Evolutionary conservation across 2,888 invertebrate genomes (phyloP).

Genomic region (Bugula neritina): DNA sequence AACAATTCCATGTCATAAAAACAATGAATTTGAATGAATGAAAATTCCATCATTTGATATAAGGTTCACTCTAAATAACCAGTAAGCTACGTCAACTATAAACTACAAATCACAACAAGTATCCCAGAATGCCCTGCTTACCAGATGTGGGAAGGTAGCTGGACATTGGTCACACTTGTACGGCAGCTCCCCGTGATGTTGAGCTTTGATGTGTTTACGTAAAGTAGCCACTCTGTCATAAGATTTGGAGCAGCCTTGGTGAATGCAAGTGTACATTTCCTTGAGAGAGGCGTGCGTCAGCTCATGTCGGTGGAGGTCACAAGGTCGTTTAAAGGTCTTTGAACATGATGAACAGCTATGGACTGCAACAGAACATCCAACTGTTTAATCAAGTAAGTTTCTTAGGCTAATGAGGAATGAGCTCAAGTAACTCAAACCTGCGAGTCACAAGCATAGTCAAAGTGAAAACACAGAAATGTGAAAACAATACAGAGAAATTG

Average conservation of each 20-base stretch:
- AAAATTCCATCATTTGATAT: no score
- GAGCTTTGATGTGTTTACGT: conserved; percentile 22
- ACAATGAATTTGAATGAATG: no score
- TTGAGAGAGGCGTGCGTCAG: neutral
- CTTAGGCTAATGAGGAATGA: no score
- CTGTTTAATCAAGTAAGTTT: no score
- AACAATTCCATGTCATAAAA: no score
- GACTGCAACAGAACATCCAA: neutral
- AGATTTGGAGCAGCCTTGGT: neutral
- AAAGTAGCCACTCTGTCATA: conserved; percentile 15
- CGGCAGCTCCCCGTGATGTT: conserved; percentile 15
- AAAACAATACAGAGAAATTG: neutral
- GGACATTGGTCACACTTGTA: conserved; percentile 11
- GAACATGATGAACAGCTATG: conserved; percentile 4
- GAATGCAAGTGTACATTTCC: neutral
- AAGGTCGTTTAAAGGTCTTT: conserved; percentile 12
- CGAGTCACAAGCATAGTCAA: no score
- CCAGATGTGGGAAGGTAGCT: conserved; percentile 1
- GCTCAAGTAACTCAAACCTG: no score
- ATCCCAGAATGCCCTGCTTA: no score
- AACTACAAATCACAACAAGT: no score
- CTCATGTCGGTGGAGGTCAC: conserved; percentile 16
- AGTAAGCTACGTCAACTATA: no score
- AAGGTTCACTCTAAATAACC: no score
- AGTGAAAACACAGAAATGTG: no score